Percentiles rank a stretch among this genome's conserved stretches.
These are phyloP conservation scores for Drosophila littoralis DNA, from an alignment of 1,140 invertebrate genomes.

Conservation along the genomic window DNA sequence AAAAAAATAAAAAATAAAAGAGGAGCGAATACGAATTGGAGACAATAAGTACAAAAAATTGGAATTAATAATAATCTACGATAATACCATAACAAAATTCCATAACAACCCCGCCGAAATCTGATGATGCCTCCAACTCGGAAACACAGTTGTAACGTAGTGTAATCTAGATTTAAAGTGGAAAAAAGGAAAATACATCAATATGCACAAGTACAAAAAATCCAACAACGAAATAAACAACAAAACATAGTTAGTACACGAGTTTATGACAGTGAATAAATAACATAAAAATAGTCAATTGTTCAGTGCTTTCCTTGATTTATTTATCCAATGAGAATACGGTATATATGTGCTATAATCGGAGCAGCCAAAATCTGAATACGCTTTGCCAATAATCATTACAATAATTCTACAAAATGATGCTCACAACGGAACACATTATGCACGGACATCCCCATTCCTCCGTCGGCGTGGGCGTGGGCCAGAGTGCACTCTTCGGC, in stretches of 20 bases:
- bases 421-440: conserved; percentile 82
- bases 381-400: conserved; percentile 3
- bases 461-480: conserved; percentile 84
- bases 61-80: background rate
- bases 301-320: background rate
- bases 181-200: conserved; percentile 13
- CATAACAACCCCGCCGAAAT: conserved; percentile 38
- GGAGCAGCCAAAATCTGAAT: background rate
- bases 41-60: conserved; percentile 12
- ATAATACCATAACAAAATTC: too few species aligned
- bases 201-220: conserved; percentile 15
- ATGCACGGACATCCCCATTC: conserved; percentile 82
- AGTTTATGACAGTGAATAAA: background rate
- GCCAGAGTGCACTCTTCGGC: conserved; percentile 89
- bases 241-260: background rate
- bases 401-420: conserved; percentile 51
- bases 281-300: background rate
- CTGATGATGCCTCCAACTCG: conserved; percentile 5
- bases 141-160: conserved; percentile 23
- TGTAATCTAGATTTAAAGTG: conserved; percentile 22
- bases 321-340: background rate
- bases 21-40: conserved; percentile 12
- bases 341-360: too few species aligned
- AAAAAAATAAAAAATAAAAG: conserved; percentile 9
- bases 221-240: conserved; percentile 10